Evolutionary conservation across 1,140 invertebrate species (phyloP), one percentile per base, ranked within the genome.

Genomic region (Contarinia nasturtii): DNA sequence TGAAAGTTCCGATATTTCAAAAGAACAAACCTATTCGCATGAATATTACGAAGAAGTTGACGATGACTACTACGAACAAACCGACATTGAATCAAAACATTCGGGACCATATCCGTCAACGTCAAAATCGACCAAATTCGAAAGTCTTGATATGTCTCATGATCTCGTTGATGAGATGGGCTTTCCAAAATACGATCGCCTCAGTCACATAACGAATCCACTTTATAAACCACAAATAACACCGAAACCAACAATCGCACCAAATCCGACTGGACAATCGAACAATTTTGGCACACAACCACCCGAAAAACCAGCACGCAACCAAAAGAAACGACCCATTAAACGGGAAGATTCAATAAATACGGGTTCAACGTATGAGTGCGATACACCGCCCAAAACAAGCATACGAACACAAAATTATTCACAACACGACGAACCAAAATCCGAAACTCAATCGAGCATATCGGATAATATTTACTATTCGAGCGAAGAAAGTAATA

Each of bases 121-220:
- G 41, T 54, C 58, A 14, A 53, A 52, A 8, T 44, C 50, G 2
- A 43, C 48, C 11, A 43, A 51, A 20, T 75, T 74, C 49, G 71
- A 75, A 63, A 72, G 72, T 20, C 67, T 75, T 33, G 72, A 72
- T 22, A 72, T 71, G 54, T 71, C 69, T 7, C 41, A 43, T 43
- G 71, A 70, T 50, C 72, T 74, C 54, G 72, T 74, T 46, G 72
- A 75, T 51, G 72, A 75, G 58, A 73, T 73, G 70, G 72, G 72
- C 12, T 75, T 73, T 51, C 72, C 72, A 12, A 59, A 71, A 15
- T 75, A 74, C 41, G 71, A 75, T 57, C 65, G 72, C 33, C 52
- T 73, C 21, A 67, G 71, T 34, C 69, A 73, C 42, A 63, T 44
- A 5, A 61, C 61, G 18, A 64, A 62, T 50, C 58, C 59, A 15